Evolutionary conservation across 2,113 vertebrate species (phyloP).

Genomic region (Labeo rohita): DNA sequence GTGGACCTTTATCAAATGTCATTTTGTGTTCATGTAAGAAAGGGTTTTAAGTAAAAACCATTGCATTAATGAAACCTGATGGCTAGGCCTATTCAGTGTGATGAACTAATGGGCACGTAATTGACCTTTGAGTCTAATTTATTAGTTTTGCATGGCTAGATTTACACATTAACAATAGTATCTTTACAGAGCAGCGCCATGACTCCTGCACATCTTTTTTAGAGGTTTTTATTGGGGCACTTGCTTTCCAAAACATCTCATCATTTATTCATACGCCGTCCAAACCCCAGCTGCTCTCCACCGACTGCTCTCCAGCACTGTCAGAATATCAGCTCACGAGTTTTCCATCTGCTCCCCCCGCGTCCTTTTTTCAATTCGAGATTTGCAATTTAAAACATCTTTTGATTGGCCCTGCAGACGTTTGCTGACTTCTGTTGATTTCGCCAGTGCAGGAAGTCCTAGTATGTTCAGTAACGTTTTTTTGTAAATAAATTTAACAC

Average conservation of each 20-base stretch:
- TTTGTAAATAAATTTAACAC: slow-evolving; percentile 1
- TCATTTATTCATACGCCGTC: slow-evolving; percentile 73
- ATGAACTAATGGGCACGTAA: background rate
- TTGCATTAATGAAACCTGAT: background rate
- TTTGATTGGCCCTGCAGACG: slow-evolving; percentile 18
- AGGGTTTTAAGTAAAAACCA: background rate
- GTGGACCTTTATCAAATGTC: background rate
- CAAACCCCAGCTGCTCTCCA: slow-evolving; percentile 66
- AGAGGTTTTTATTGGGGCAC: slow-evolving; percentile 49
- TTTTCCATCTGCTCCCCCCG: slow-evolving; percentile 35
- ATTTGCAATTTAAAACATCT: slow-evolving; percentile 53
- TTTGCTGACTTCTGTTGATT: slow-evolving; percentile 26
- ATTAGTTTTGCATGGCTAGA: background rate
- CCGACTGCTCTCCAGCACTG: slow-evolving; percentile 63
- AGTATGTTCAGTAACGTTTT: background rate
- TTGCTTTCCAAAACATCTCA: slow-evolving; percentile 65
- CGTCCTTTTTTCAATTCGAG: background rate
- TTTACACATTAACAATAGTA: slow-evolving; percentile 27
- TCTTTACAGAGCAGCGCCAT: slow-evolving; percentile 27
- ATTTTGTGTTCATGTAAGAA: background rate
- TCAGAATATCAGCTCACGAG: slow-evolving; percentile 61
- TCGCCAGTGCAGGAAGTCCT: background rate
- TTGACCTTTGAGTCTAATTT: slow-evolving; percentile 2
- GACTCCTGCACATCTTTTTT: slow-evolving; percentile 27
- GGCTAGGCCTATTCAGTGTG: background rate